Base-by-base conservation (phyloP, 2,888 invertebrate species). In the Epiblema foenella region DNA sequence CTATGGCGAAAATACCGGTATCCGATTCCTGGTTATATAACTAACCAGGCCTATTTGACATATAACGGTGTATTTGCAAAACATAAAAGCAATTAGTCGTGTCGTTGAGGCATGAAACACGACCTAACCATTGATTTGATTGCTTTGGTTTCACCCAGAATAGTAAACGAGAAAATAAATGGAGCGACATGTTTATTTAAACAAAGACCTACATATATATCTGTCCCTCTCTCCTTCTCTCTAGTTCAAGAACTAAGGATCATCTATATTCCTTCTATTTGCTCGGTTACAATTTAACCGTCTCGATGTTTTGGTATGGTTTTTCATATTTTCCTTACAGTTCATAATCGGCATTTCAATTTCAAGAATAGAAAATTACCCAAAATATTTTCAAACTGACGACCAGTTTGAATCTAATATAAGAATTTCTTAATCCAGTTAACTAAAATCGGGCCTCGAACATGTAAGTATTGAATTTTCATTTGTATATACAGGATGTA, bases 71-170 rank as follows among this genome's bases (percentile, higher is more conserved):
- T n/a, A 46, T 49, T 59, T 58, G 37, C 63, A 39, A 64, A 56
- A 74, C 68, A 69, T 69, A 69, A 73, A 73, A 68, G 71, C 68
- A 69, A 73, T 73, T 69, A 59, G 62, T 72, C 69, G 29, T 64
- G 9, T 54, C 52, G 64, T 54, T 64, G 39, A 39, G 39, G 64
- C 64, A 39, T 64, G 52, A 64, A 64, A 63, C 52, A 63, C 52
- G 54, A 64, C 54, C 52, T 64, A 54, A 64, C 64, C 39, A 54
- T 54, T 39, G 37, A 39, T 64, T 64, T 64, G 51, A 64, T 64
- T 54, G 64, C 24, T 54, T 52, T n/a, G 64, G 24, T 39, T 54
- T 54, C 64, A 24, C 20, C 46, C 18, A 20, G 52, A 20, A 63
- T 15, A 63, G 51, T 33, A 7, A 18, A 63, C 18, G 51, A 24